phyloP scores from a whole-genome alignment of 2,797 vertebrate species.

The Sebastes cheni region DNA sequence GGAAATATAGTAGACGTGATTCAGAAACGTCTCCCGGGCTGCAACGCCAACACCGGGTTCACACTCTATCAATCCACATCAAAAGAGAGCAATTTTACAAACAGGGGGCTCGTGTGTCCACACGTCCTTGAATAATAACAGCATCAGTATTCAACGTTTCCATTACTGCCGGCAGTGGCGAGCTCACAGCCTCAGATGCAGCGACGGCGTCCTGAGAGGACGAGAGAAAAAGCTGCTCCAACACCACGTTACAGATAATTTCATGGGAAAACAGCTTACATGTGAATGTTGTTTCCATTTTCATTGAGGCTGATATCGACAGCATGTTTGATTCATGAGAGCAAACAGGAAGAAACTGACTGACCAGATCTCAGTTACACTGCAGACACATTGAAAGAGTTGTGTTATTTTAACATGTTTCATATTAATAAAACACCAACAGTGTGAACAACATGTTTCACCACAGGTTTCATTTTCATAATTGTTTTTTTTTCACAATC shows the following conservation, averaged over 20 bases:
- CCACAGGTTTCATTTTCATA: background rate
- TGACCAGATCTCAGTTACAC: background rate
- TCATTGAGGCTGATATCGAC: constrained; percentile 13
- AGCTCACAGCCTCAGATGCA: background rate
- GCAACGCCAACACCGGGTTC: background rate
- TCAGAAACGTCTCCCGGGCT: constrained; percentile 13
- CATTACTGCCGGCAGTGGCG: constrained; percentile 19
- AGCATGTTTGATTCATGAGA: constrained; percentile 40
- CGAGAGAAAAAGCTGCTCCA: constrained; percentile 10
- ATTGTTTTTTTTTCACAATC: no score
- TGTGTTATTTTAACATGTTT: background rate
- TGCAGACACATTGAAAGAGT: background rate
- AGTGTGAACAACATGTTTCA: background rate
- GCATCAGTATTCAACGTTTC: constrained; percentile 63
- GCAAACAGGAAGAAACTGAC: background rate
- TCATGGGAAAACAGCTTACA: background rate
- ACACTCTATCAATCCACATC: constrained; percentile 51
- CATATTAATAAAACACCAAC: background rate
- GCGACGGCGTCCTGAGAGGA: constrained; percentile 21
- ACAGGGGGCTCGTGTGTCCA: constrained; percentile 40
- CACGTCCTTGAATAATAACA: constrained; percentile 66
- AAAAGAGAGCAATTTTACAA: constrained; percentile 35
- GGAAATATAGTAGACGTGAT: background rate
- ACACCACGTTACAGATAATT: background rate
- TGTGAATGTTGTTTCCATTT: background rate